A percentile compares a stretch with the other conserved stretches of the same genome.
phyloP scores from a whole-genome alignment of 1,140 invertebrate genomes.

The Eulimnadia texana region DNA sequence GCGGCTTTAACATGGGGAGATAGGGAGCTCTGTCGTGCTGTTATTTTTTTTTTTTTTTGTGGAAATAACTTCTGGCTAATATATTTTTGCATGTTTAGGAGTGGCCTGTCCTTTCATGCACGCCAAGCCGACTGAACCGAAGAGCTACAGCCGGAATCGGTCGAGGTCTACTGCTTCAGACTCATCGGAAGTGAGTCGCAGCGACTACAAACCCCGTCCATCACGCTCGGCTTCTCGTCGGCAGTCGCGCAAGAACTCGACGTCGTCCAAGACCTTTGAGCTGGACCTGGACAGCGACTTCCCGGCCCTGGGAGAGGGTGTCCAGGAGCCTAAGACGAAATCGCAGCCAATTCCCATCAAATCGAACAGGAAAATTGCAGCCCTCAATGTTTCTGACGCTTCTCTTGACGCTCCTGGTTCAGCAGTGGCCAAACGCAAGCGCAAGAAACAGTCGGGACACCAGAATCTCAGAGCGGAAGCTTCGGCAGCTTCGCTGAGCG shows the following conservation, averaged over 20 bases:
- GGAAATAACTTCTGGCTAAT: not conserved
- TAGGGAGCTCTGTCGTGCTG: too few species aligned
- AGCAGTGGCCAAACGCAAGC: not conserved
- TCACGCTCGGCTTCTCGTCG: not conserved
- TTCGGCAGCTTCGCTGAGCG: not conserved
- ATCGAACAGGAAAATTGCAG: not conserved
- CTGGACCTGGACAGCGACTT: conserved; percentile 23
- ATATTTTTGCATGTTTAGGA: not conserved
- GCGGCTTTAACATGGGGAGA: too few species aligned
- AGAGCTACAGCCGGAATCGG: conserved; percentile 1
- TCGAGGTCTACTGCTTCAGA: conserved; percentile 7
- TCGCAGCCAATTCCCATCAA: conserved; percentile 5
- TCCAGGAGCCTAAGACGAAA: not conserved
- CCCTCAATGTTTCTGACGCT: not conserved
- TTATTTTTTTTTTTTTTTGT: too few species aligned
- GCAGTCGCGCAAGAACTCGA: not conserved
- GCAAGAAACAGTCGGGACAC: conserved; percentile 1
- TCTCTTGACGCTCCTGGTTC: not conserved
- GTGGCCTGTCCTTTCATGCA: conserved; percentile 14
- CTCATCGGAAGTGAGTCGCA: not conserved
- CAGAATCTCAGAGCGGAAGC: not conserved
- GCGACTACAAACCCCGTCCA: not conserved
- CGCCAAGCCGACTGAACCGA: not conserved
- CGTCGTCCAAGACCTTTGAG: conserved; percentile 20
- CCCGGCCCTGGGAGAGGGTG: conserved; percentile 20